Base-by-base conservation (phyloP, 1,140 invertebrate species). In the Philaenus spumarius region DNA sequence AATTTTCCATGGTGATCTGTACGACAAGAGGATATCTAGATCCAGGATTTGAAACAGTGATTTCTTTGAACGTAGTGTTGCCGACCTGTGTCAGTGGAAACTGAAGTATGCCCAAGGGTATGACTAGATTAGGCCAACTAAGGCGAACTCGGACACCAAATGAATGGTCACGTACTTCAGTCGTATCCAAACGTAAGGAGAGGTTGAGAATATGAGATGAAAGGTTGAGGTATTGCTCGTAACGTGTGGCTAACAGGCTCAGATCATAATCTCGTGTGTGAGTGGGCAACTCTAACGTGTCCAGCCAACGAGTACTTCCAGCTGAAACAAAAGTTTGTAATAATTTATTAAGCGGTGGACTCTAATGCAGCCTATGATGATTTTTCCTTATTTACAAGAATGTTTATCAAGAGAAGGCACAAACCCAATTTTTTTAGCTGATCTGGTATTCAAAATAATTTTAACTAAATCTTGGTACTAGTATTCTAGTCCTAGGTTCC, bases 61-160 rank as follows among this genome's bases (percentile, higher is more conserved):
- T 69, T 50, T 78, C 77, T 59, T 76, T 72, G 57, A 84, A 81
- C n/a, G 86, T 82, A 34, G 78, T 78, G 71, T 90, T 90, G 46
- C 86, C 86, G 59, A 93, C 81, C 74, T 92, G 88, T 5, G 89
- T 92, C 24, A 92, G 70, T 9, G 90, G 89, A 76, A 92, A 92
- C 55, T 76, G 75, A 55, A 90, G 69, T 37, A 77, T 67, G 15
- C 65, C 62, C n/a, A n/a, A n/a, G n/a, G n/a, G n/a, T n/a, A n/a
- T n/a, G 37, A 79, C 60, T 51, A 81, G 60, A 65, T 73, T 69
- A 6, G 90, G 90, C 90, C 90, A 93, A 35, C 79, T 78, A 60
- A 88, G 79, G 66, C 83, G 81, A 35, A 87, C 81, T 65, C 82
- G 78, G 7, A 85, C 81, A 55, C 79, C 77, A 70, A 90, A 85